Conservation (phyloP, 2,888 invertebrate species). For the Congeria kusceri region DNA sequence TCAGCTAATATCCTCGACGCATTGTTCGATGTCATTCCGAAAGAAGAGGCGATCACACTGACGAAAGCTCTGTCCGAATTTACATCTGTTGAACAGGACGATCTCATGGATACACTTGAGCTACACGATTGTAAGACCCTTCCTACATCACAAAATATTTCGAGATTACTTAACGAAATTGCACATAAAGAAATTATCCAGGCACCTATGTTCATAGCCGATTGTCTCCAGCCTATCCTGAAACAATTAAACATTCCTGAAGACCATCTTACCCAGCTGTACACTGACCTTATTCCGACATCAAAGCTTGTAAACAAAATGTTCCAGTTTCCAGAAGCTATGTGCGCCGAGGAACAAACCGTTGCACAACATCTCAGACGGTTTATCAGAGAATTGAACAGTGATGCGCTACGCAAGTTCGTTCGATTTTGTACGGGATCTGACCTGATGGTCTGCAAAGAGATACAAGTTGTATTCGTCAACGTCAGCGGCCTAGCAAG, state of each 20-base stretch:
- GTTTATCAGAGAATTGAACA: slow-evolving; percentile 34
- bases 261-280: slow-evolving; percentile 24
- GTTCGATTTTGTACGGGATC: too few species aligned
- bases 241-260: slow-evolving; percentile 18
- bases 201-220: slow-evolving; percentile 45
- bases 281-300: slow-evolving; percentile 34
- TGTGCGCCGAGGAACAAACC: slow-evolving; percentile 35
- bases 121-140: slow-evolving; percentile 37
- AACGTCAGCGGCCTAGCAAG: too few species aligned
- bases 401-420: slow-evolving; percentile 29
- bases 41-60: slow-evolving; percentile 29
- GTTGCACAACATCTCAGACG: slow-evolving; percentile 31
- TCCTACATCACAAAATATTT: slow-evolving; percentile 42
- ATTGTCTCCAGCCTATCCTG: slow-evolving; percentile 41
- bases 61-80: slow-evolving; percentile 32
- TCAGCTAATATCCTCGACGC: slow-evolving; percentile 27
- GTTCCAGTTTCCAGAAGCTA: slow-evolving; percentile 36
- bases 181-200: slow-evolving; percentile 59
- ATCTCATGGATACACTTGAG: slow-evolving; percentile 44
- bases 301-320: slow-evolving; percentile 24
- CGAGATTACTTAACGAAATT: slow-evolving; percentile 38
- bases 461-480: too few species aligned
- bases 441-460: too few species aligned
- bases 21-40: slow-evolving; percentile 36
- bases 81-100: slow-evolving; percentile 39